A percentile compares a stretch with the other conserved stretches of the same genome.
Evolutionary conservation across 1,140 invertebrate species (phyloP).

Genomic region (Drosophila orosa): DNA sequence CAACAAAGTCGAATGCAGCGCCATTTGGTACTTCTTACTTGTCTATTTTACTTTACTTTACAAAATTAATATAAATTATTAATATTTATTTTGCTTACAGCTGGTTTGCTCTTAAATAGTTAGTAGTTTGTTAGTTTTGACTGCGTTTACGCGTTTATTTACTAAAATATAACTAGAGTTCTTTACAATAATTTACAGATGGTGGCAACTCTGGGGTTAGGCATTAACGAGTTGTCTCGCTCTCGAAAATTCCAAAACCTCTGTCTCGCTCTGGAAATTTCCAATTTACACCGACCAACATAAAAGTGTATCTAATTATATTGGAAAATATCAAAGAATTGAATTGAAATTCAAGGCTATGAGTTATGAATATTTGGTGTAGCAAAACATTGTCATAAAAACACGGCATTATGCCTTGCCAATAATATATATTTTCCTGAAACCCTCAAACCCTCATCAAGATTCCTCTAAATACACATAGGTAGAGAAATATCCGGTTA

Average conservation of each 20-base stretch:
- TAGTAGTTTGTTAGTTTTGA: neutral
- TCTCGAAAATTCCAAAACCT: neutral
- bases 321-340: neutral
- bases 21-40: neutral
- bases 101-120: neutral
- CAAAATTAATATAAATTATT: too few species aligned
- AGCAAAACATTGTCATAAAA: neutral
- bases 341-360: neutral
- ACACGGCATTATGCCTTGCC: neutral
- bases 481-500: neutral
- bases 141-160: neutral
- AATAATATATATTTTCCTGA: neutral
- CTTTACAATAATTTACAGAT: neutral
- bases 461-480: neutral
- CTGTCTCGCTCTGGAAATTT: slow-evolving; percentile 17
- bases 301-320: neutral
- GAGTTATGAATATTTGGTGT: neutral
- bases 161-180: neutral
- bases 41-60: slow-evolving; percentile 3
- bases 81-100: neutral
- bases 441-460: neutral
- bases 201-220: slow-evolving; percentile 4
- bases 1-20: neutral
- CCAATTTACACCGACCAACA: slow-evolving; percentile 6
- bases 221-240: neutral